Base-by-base conservation (phyloP, 2,888 invertebrate species). In the Archips crataeganus region DNA sequence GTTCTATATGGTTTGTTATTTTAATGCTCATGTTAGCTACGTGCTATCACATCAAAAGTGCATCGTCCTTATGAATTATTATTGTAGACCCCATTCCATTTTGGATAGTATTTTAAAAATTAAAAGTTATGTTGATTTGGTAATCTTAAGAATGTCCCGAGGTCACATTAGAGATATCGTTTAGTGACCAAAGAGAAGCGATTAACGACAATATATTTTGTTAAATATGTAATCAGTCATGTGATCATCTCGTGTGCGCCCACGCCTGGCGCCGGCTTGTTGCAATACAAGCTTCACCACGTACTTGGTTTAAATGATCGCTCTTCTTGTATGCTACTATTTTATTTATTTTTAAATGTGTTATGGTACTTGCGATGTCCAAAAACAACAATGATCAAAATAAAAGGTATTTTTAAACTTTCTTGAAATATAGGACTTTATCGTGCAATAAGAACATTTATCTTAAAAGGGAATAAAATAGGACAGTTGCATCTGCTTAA, bases 221-320 rank as follows among this genome's bases (percentile, higher is more conserved):
- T 90, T 90, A 91, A 91, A 91, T 88, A 87, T 85, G 86, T 91
- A 92, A 93, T 92, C 92, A 91, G 92, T 92, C 93, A 92, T 89
- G 81, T 86, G 88, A 87, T 89, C 90, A 91, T 91, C 90, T 86
- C 83, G 79, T 82, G 79, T 79, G 83, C 76, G 82, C 93, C 92
- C 88, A 92, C 93, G 90, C 90, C 80, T 84, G 89, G 90, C 90
- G 91, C 90, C 90, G 70, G 77, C 78, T 76, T 84, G 84, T 79
- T 77, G 84, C 81, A 84, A 85, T 81, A 77, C 63, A 68, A 74
- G 64, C 76, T 73, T 70, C 57, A 65, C 73, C 74, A 57, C 32
- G 63, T 65, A 69, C 72, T 63, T 72, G 60, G 54, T 74, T 65
- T 72, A 72, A 60, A 67, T 72, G 66, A 71, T 61, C 71, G 32